Conservation (phyloP, 2,797 vertebrate genomes). For the Pangasius mekongensis region DNA sequence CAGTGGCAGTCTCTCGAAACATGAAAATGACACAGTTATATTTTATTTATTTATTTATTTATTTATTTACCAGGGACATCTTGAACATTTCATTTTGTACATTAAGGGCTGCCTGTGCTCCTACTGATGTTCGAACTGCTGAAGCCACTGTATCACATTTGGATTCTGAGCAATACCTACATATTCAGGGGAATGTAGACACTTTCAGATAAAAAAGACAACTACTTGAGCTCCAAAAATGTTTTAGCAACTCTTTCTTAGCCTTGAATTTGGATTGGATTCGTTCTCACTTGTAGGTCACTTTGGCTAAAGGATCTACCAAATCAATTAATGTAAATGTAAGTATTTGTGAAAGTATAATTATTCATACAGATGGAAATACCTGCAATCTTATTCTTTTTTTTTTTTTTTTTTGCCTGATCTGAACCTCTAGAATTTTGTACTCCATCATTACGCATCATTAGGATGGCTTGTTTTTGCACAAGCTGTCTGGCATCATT, state of each 20-base stretch:
- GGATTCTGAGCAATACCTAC: conserved; percentile 49
- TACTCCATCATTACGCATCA: conserved; percentile 15
- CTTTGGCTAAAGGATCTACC: neutral
- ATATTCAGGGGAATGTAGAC: conserved; percentile 35
- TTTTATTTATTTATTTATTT: neutral
- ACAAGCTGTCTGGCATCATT: conserved; percentile 37
- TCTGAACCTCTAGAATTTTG: neutral
- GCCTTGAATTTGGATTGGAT: neutral
- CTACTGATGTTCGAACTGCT: conserved; percentile 21
- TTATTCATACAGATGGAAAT: neutral
- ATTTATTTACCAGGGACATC: neutral
- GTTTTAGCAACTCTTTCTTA: neutral
- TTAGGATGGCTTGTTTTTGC: conserved; percentile 36
- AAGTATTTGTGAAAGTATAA: neutral
- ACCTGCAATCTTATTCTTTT: neutral
- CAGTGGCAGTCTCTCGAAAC: neutral
- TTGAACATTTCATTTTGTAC: neutral
- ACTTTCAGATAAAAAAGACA: conserved; percentile 1
- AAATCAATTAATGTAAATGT: neutral
- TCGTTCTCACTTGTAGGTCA: neutral
- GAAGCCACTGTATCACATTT: conserved; percentile 39
- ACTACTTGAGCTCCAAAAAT: neutral
- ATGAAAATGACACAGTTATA: neutral
- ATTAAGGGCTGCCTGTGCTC: neutral
- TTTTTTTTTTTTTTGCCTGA: neutral